phyloP scores from a whole-genome alignment of 2,797 vertebrate species.

The Thunnus albacares region DNA sequence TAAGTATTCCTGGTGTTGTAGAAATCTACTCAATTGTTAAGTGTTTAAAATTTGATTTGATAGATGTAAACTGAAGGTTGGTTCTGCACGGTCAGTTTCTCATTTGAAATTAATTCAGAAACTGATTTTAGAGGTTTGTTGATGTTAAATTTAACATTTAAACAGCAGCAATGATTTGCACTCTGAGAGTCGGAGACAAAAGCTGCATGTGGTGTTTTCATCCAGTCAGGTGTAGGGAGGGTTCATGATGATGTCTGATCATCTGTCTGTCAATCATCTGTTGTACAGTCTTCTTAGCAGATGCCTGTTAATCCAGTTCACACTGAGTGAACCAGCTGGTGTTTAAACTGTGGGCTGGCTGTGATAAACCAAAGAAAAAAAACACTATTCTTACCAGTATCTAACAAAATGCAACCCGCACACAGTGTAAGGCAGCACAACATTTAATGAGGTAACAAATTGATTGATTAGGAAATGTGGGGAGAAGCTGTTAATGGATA shows the following conservation, averaged over 20 bases:
- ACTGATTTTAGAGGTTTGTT: not conserved
- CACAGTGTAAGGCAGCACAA: not conserved
- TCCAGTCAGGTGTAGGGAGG: not conserved
- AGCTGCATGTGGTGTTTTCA: not conserved
- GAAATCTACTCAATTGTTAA: constrained; percentile 8
- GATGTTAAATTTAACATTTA: not conserved
- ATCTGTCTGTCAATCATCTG: not conserved
- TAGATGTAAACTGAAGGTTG: constrained; percentile 14
- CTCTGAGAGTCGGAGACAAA: not conserved
- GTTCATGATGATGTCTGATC: not conserved
- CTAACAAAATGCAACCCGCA: not conserved
- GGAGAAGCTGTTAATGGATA: constrained; percentile 30
- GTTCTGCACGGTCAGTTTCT: not conserved
- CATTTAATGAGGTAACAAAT: constrained; percentile 19
- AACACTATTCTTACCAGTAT: constrained; percentile 6
- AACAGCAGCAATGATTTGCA: not conserved
- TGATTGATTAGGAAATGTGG: constrained; percentile 29
- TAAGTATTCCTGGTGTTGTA: constrained; percentile 14
- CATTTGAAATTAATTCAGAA: not conserved
- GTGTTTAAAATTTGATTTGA: constrained; percentile 12
- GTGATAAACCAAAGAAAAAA: not conserved
- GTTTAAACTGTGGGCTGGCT: not conserved
- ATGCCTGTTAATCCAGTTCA: not conserved
- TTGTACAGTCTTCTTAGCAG: not conserved
- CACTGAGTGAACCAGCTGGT: too few relatives aligned